Evolutionary conservation across 2,888 invertebrate genomes (phyloP), one percentile per base, ranked within the genome.

Genomic region (Microctonus aethiopoides): DNA sequence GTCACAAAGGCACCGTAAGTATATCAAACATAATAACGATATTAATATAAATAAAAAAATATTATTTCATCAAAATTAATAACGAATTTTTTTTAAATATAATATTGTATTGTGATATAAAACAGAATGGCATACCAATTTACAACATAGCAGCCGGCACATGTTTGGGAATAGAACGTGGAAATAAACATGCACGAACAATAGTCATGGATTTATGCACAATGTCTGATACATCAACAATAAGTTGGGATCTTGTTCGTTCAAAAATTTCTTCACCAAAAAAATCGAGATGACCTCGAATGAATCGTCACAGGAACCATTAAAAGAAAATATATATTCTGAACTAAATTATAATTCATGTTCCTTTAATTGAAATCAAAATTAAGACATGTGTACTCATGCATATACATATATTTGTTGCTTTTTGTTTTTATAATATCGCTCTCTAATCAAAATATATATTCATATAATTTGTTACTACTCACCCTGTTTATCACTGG

Each of bases 101-200:
- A n/a, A n/a, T n/a, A n/a, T n/a, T n/a, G n/a, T n/a, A n/a, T n/a
- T n/a, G n/a, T n/a, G n/a, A n/a, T n/a, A n/a, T n/a, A n/a, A n/a
- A n/a, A 67, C 83, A 93, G 93, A 90, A 89, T 66, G 89, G 89
- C 63, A 92, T 92, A 72, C 93, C 95, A 0, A 90, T 96, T 56
- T 96, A 96, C 86, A 96, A 95, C 83, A 90, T 94, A 78, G 96
- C 96, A 20, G 92, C 93, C 6, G 96, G 96, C 0, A 94, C 94
- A 75, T 96, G 96, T 81, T 87, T 96, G 34, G 92, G 92, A 16
- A 92, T 89, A 2, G 78, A 85, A 1, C 81, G 85, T 29, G 82
- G 86, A 7, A 81, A 82, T 56, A 84, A 84, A 57, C 89, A 89
- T 41, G 16, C 46, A 6, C 87, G 90, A 16, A 84, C 86, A 32